Base-by-base conservation (phyloP, 2,888 invertebrate genomes). In the Ornithoptera alexandrae region DNA sequence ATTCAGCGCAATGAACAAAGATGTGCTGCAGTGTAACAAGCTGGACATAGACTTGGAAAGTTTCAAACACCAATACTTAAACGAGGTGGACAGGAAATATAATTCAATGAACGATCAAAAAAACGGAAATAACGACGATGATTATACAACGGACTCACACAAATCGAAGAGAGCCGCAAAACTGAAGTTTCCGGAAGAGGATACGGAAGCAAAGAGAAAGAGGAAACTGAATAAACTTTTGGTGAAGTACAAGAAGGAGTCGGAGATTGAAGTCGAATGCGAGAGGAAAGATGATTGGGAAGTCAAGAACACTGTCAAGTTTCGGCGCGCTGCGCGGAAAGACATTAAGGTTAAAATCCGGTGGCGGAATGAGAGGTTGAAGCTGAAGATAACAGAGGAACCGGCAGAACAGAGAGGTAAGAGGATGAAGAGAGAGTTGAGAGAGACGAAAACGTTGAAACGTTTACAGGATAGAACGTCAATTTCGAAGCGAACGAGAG, bases 11-110 rank as follows among this genome's bases (percentile, higher is more conserved):
- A 65, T 74, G 2, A 79, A 85, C 8, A 84, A 86, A 66, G 84
- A 85, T 0, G 74, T 72, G 0, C 60, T 83, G 0, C 73, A 81
- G 0, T 72, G 74, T 0, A 75, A 76, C 0, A 78, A 82, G 10
- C 60, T 84, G 0, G 81, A 83, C 64, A 83, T 90, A 0, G 88
- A 89, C 56, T 39, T 89, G 1, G 90, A 90, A 18, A 84, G 77
- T 2, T 91, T 91, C 42, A 88, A 91, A 72, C 83, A 82, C 62
- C 82, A 81, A 1, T 89, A 90, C 67, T 68, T 91, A 0, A 83
- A 77, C 0, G 91, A 90, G 73, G 84, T 89, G 0, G 81, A 79
- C 0, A 73, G 81, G 3, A 72, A 75, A 1, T 76, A 73, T 12
- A 74, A 74, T 8, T 39, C 39, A 6, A 39, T 7, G 39, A 39